Evolutionary conservation across 2,888 invertebrate genomes (phyloP).

Genomic region (Melinaea menophilus): DNA sequence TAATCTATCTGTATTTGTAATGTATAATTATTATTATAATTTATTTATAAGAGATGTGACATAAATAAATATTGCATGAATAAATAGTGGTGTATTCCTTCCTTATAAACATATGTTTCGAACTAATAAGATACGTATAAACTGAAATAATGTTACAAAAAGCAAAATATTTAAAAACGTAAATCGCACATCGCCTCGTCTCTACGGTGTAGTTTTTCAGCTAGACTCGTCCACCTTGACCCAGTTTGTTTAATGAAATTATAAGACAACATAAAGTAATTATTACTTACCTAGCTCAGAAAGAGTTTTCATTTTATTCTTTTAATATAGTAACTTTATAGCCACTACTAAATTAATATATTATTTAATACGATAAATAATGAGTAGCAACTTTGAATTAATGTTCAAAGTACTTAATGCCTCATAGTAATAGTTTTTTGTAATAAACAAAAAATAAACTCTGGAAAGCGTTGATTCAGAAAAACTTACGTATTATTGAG

Average conservation of each 20-base stretch:
- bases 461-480: slow-evolving; percentile 17
- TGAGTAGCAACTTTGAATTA: too few species aligned
- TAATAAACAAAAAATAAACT: not conserved
- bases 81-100: too few species aligned
- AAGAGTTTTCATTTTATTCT: too few species aligned
- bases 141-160: not conserved
- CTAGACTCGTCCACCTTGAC: slow-evolving; percentile 21
- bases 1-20: too few species aligned
- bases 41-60: too few species aligned
- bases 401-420: too few species aligned
- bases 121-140: not conserved
- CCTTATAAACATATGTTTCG: too few species aligned
- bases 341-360: too few species aligned
- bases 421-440: not conserved
- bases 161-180: slow-evolving; percentile 11
- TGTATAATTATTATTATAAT: too few species aligned
- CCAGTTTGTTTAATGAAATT: slow-evolving; percentile 26
- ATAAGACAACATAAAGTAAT: slow-evolving; percentile 15
- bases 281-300: slow-evolving; percentile 9
- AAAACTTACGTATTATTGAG: slow-evolving; percentile 46
- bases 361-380: too few species aligned
- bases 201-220: slow-evolving; percentile 15
- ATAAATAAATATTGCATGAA: too few species aligned
- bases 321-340: too few species aligned
- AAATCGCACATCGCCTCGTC: slow-evolving; percentile 10